Evolutionary conservation across 2,113 vertebrate species (phyloP).

Genomic region (Zosterops pallidus): DNA sequence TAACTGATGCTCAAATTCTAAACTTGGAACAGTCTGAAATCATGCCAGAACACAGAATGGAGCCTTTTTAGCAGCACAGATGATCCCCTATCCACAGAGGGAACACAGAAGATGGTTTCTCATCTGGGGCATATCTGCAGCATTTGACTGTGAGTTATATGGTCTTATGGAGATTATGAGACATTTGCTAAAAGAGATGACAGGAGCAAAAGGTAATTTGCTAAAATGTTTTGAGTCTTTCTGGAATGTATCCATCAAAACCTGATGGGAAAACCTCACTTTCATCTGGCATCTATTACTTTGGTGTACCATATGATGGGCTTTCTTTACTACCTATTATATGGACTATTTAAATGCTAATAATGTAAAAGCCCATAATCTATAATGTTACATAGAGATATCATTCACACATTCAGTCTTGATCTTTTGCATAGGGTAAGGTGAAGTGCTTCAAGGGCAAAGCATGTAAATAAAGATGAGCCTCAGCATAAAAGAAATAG

Average conservation of each 20-base stretch:
- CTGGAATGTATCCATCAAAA: conserved; percentile 30
- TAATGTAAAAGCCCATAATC: not conserved
- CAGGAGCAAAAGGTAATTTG: conserved; percentile 64
- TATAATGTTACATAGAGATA: not conserved
- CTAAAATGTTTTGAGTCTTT: conserved; percentile 54
- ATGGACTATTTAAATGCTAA: not conserved
- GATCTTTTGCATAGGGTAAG: not conserved
- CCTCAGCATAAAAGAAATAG: not conserved
- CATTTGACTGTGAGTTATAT: conserved; percentile 8
- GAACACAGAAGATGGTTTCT: conserved; percentile 68
- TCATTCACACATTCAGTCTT: not conserved
- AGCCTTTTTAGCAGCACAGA: conserved; percentile 63
- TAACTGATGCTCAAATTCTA: conserved; percentile 2
- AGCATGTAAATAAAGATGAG: not conserved
- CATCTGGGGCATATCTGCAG: conserved; percentile 52
- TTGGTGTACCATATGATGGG: not conserved
- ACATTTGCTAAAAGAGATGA: conserved; percentile 37
- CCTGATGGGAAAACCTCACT: conserved; percentile 8
- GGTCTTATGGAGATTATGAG: conserved; percentile 33
- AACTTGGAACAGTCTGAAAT: conserved; percentile 33
- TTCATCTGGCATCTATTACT: conserved; percentile 33
- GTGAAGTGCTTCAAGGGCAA: not conserved
- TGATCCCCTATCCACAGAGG: conserved; percentile 9
- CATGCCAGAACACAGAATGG: conserved; percentile 37
- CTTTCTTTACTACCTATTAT: not conserved